Base-by-base conservation (phyloP, 2,797 vertebrate species). In the Florisuga fusca region DNA sequence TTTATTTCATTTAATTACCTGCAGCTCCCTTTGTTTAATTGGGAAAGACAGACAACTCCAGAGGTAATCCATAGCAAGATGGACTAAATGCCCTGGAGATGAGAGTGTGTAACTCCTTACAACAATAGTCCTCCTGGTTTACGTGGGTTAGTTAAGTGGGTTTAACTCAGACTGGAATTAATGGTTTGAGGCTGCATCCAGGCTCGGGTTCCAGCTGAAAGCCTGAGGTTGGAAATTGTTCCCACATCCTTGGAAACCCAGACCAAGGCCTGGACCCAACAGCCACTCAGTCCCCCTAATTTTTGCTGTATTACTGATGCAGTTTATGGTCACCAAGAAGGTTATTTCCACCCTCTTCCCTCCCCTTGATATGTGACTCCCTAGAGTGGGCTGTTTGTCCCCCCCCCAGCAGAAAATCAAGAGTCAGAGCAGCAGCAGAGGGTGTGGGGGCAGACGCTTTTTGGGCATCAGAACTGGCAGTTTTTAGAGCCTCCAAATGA, bases 401-500 rank as follows among this genome's bases (percentile, higher is more conserved):
- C 71, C 71, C 93, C 95, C 89, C 90, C 87, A 84, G 83, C 69
- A 96, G 89, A 93, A 95, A 91, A 91, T 82, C 82, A 79, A 77
- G 88, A 95, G 93, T 97, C 95, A 93, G 93, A 96, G 78, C 92
- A 93, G 87, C 76, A 93, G 94, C 96, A 97, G 96, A 96, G 97
- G 95, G 96, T 97, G 97, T 96, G 96, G 96, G 88, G 97, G 97
- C 94, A 96, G 96, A 85, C 0, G 19, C 83, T 87, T 96, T 97
- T 97, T 92, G 96, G 97, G 96, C 93, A 96, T 76, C 94, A 97
- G 95, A 94, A 96, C 84, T 90, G 92, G 90, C 96, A 95, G 94
- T 95, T 97, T 97, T 97, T 97, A 96, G 97, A 97, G 94, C 53
- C 93, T 95, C 90, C 38, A 20, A 96, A 97, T 93, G 95, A 97